Evolutionary conservation across 2,113 vertebrate genomes (phyloP).

Genomic region (Papio anubis): DNA sequence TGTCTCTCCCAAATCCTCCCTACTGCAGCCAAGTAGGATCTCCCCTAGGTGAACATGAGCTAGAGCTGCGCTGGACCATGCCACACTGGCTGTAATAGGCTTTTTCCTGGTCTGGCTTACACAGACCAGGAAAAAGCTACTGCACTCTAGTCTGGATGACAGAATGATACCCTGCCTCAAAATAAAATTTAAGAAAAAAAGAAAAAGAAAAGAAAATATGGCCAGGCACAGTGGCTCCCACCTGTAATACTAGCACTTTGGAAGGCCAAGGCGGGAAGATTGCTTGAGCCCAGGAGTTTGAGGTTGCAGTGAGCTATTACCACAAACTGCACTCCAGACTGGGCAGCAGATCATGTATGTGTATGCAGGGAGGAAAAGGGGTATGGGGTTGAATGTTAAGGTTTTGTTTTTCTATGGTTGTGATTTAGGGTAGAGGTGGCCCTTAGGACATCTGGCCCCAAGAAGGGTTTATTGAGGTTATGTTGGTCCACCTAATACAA

Average conservation of each 20-base stretch:
- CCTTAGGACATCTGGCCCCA: neutral
- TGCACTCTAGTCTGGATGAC: no score
- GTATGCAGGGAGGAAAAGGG: rapidly evolving
- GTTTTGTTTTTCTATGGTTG: conserved; percentile 16
- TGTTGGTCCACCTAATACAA: neutral
- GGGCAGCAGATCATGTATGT: no score
- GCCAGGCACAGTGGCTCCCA: no score
- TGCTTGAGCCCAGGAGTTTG: no score
- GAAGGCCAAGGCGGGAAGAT: no score
- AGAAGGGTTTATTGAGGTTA: neutral
- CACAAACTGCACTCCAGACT: no score
- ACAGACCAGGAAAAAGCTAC: no score
- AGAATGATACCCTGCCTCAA: no score
- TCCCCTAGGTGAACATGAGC: neutral
- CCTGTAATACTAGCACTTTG: no score
- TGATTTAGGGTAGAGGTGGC: neutral
- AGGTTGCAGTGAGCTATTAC: no score
- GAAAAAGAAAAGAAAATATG: neutral
- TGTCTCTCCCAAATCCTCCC: neutral
- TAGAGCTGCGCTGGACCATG: neutral
- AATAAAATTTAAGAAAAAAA: neutral
- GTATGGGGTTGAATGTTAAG: neutral
- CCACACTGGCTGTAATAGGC: neutral
- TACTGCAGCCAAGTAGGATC: neutral
- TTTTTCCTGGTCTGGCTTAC: neutral